Conservation (phyloP, 2,888 invertebrate species). For the Myathropa florea region DNA sequence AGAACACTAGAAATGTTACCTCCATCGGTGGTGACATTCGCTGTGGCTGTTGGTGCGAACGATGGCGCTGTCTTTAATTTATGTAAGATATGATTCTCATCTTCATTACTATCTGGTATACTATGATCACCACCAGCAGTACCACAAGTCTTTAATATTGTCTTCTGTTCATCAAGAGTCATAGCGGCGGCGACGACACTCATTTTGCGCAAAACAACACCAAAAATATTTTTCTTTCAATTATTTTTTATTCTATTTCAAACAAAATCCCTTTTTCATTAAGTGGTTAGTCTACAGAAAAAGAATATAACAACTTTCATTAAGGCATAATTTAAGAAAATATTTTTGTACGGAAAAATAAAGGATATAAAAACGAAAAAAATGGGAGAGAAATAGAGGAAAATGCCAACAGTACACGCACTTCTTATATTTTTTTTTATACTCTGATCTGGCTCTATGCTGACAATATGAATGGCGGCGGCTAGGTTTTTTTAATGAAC, state of each 20-base stretch:
- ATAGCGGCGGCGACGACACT: constrained; percentile 77
- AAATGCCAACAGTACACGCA: constrained; percentile 70
- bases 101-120: constrained; percentile 59
- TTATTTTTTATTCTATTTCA: constrained; percentile 12
- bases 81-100: constrained; percentile 73
- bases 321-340: constrained; percentile 41
- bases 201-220: constrained; percentile 66
- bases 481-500: constrained; percentile 34
- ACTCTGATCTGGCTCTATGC: constrained; percentile 51
- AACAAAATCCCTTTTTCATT: constrained; percentile 51
- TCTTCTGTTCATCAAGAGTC: constrained; percentile 80
- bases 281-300: constrained; percentile 65
- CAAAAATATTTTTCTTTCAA: constrained; percentile 24
- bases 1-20: constrained; percentile 38
- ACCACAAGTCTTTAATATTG: constrained; percentile 78
- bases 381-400: constrained; percentile 51
- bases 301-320: constrained; percentile 68
- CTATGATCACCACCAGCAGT: constrained; percentile 64
- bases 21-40: constrained; percentile 52
- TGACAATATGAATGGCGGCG: constrained; percentile 54
- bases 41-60: constrained; percentile 56
- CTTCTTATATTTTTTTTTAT: constrained; percentile 50
- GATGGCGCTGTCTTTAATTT: constrained; percentile 73
- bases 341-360: constrained; percentile 35
- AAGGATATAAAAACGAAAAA: constrained; percentile 62